A percentile compares a stretch with the other conserved stretches of the same genome.
These are phyloP conservation scores for Eupithecia tripunctaria DNA, from an alignment of 2,888 invertebrate genomes.

Conservation along the genomic window DNA sequence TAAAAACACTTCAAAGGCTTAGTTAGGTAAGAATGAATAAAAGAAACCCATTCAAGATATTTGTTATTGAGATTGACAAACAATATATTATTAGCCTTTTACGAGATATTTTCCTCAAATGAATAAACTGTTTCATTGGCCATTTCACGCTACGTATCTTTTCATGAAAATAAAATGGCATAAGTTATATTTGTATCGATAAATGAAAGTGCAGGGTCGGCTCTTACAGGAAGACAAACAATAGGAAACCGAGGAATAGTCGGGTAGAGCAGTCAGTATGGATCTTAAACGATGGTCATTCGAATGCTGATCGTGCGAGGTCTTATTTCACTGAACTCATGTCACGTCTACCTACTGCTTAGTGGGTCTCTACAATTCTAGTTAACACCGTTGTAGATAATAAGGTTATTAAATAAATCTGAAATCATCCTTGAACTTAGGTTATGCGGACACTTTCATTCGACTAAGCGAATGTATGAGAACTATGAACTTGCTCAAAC, in stretches of 20 bases:
- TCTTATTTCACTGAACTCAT: background rate
- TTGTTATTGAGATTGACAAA: constrained; percentile 1
- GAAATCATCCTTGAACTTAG: background rate
- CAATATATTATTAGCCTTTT: constrained; percentile 3
- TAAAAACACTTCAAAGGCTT: constrained; percentile 8
- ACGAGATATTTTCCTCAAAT: background rate
- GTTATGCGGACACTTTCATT: background rate
- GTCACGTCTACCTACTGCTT: background rate
- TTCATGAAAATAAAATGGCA: no score
- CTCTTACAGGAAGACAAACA: constrained; percentile 1
- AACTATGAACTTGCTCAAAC: background rate
- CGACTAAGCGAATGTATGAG: background rate
- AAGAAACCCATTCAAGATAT: background rate
- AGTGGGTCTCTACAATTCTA: background rate
- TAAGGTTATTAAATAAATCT: background rate
- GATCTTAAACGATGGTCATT: background rate
- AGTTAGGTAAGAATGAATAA: background rate
- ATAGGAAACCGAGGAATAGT: constrained; percentile 8
- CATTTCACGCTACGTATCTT: background rate
- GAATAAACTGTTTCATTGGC: background rate
- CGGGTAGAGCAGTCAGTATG: background rate
- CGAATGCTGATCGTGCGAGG: constrained; percentile 1
- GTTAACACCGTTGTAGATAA: background rate
- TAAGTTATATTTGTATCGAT: background rate
- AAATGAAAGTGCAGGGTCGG: constrained; percentile 3